Evolutionary conservation across 2,888 invertebrate genomes (phyloP).

Genomic region (Dicycla oo): DNA sequence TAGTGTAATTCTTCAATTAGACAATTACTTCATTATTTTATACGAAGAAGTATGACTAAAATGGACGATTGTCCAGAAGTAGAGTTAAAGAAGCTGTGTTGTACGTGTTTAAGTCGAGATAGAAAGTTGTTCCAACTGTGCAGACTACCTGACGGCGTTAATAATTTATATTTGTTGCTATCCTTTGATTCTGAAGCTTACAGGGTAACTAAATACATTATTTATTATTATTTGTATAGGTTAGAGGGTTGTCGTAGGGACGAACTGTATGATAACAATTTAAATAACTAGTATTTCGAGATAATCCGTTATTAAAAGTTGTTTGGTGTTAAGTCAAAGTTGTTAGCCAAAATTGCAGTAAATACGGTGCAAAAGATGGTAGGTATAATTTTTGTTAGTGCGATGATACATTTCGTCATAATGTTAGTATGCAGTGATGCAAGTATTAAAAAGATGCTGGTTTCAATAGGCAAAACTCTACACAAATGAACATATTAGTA

Average conservation of each 20-base stretch:
- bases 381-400: no score
- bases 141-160: slow-evolving; percentile 76
- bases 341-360: no score
- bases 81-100: slow-evolving; percentile 75
- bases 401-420: no score
- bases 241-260: no score
- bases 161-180: slow-evolving; percentile 78
- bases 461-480: no score
- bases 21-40: not conserved
- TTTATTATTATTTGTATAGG: no score
- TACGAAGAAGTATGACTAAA: not conserved
- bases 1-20: not conserved
- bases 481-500: no score
- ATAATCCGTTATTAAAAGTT: no score
- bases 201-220: slow-evolving; percentile 74
- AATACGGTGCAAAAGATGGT: no score
- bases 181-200: slow-evolving; percentile 79
- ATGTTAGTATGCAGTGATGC: no score
- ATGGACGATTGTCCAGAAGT: slow-evolving; percentile 73
- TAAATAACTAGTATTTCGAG: not conserved
- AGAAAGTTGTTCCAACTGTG: slow-evolving; percentile 77
- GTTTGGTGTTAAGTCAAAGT: no score
- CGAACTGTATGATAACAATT: not conserved
- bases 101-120: slow-evolving; percentile 79
- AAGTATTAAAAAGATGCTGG: no score